A percentile compares a stretch with the other conserved stretches of the same genome.
These are phyloP conservation scores for Euschistus heros DNA, from an alignment of 1,140 invertebrate genomes.

Conservation along the genomic window DNA sequence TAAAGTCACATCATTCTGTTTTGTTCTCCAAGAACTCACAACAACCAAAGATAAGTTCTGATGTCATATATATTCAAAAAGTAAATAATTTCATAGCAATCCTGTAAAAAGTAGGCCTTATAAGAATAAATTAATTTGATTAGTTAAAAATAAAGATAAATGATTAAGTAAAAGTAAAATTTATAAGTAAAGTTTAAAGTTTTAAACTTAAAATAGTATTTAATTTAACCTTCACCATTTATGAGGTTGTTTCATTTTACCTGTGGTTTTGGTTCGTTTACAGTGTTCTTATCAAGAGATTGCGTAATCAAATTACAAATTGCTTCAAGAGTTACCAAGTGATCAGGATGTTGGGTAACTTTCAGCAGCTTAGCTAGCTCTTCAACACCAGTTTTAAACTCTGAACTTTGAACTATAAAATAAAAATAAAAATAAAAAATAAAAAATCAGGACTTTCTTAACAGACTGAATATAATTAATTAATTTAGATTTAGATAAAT, in stretches of 20 bases:
- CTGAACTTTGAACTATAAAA: slow-evolving; percentile 63
- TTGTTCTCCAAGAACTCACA: too few relatives aligned
- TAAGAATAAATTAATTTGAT: too few relatives aligned
- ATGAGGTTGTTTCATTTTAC: not conserved
- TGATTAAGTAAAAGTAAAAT: too few relatives aligned
- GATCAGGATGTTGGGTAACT: slow-evolving; percentile 69
- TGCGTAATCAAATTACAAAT: slow-evolving; percentile 50
- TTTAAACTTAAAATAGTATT: too few relatives aligned
- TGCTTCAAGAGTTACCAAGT: slow-evolving; percentile 64
- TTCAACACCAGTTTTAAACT: slow-evolving; percentile 71
- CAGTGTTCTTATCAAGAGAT: slow-evolving; percentile 19
- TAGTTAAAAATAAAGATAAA: too few relatives aligned
- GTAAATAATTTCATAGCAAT: too few relatives aligned
- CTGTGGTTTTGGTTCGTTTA: slow-evolving; percentile 12
- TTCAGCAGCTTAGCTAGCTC: slow-evolving; percentile 66
- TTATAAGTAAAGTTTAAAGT: too few relatives aligned
- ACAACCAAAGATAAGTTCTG: too few relatives aligned
- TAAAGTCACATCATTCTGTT: too few relatives aligned
- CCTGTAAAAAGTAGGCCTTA: too few relatives aligned
- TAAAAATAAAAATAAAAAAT: slow-evolving; percentile 17
- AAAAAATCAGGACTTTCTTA: not conserved
- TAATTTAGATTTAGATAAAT: slow-evolving; percentile 1
- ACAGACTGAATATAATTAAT: not conserved
- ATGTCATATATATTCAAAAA: too few relatives aligned
- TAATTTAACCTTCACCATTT: too few relatives aligned